These are phyloP conservation scores for Drosophila demipolita DNA, from an alignment of 2,888 invertebrate genomes.

Conservation along the genomic window DNA sequence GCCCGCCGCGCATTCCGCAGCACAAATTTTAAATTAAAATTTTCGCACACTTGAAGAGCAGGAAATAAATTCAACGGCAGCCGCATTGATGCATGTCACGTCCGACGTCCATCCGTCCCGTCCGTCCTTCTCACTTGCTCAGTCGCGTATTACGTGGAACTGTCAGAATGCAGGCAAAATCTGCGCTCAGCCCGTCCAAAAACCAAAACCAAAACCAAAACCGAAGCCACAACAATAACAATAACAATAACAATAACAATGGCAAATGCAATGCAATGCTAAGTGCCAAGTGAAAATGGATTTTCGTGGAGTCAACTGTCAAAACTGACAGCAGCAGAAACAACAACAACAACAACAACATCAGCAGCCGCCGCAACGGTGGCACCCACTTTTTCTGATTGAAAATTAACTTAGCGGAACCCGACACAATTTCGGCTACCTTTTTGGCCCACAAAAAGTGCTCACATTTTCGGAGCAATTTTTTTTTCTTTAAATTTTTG, in stretches of 20 bases:
- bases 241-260: constrained; percentile 32
- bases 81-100: constrained; percentile 81
- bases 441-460: constrained; percentile 37
- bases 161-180: constrained; percentile 76
- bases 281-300: constrained; percentile 80
- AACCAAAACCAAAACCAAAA: constrained; percentile 9
- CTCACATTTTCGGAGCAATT: constrained; percentile 50
- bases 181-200: constrained; percentile 49
- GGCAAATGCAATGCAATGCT: constrained; percentile 62
- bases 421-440: constrained; percentile 38
- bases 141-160: constrained; percentile 77
- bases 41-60: constrained; percentile 74
- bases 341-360: constrained; percentile 22
- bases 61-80: constrained; percentile 77
- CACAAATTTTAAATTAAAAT: constrained; percentile 79
- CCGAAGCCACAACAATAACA: constrained; percentile 15
- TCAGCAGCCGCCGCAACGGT: constrained; percentile 49
- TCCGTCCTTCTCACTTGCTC: constrained; percentile 27
- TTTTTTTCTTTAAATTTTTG: constrained; percentile 24
- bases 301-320: constrained; percentile 80
- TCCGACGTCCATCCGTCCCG: constrained; percentile 26
- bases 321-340: constrained; percentile 75
- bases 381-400: constrained; percentile 76
- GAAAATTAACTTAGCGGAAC: constrained; percentile 82
- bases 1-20: constrained; percentile 40